Conservation (phyloP, 2,888 invertebrate species). For the Drosophila prolongata region DNA sequence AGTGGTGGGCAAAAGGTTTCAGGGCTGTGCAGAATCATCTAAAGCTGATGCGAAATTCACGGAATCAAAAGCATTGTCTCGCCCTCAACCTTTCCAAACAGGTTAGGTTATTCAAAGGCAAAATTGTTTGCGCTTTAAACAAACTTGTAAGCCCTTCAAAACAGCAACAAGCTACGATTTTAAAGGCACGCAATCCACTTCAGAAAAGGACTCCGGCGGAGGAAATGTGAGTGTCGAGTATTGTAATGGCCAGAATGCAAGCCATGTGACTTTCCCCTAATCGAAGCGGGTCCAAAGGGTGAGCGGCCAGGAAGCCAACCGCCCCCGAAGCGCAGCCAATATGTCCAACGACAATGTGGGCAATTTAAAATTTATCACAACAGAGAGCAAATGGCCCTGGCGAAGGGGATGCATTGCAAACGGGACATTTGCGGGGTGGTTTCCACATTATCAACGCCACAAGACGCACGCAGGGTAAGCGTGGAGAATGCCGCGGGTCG, state of each 20-base stretch:
- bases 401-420: conserved; percentile 31
- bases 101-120: conserved; percentile 32
- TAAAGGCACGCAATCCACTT: conserved; percentile 63
- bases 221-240: conserved; percentile 60
- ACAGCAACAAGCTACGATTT: conserved; percentile 37
- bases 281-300: conserved; percentile 14
- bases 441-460: conserved; percentile 42
- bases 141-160: conserved; percentile 44
- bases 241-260: conserved; percentile 69
- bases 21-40: neutral
- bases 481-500: conserved; percentile 37
- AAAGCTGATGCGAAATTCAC: conserved; percentile 7
- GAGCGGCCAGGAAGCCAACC: conserved; percentile 30
- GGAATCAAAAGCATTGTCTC: neutral
- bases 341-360: conserved; percentile 61
- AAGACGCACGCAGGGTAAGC: conserved; percentile 30
- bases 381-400: conserved; percentile 7
- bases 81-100: neutral
- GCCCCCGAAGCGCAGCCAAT: conserved; percentile 66
- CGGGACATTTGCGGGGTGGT: conserved; percentile 56
- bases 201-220: conserved; percentile 2
- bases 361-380: conserved; percentile 65
- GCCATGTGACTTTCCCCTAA: conserved; percentile 54
- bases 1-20: conserved; percentile 5
- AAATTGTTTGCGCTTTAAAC: conserved; percentile 64